phyloP scores from a whole-genome alignment of 2,888 invertebrate genomes.

The Barypeithes pellucidus region DNA sequence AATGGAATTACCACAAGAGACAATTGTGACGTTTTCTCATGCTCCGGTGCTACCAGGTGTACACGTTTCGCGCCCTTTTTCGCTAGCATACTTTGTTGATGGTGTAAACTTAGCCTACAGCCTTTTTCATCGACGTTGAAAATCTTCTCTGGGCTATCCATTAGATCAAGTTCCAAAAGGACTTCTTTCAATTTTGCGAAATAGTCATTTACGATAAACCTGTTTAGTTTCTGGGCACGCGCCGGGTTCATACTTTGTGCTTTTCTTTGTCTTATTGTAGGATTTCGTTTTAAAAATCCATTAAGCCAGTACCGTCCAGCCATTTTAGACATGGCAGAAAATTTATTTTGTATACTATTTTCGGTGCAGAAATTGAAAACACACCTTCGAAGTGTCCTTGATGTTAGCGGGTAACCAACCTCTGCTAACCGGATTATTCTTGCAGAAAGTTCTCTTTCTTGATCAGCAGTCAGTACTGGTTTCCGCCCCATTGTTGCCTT shows the following conservation, averaged over 20 bases:
- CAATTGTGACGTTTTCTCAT: slow-evolving; percentile 62
- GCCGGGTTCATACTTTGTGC: slow-evolving; percentile 13
- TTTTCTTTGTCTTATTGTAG: slow-evolving; percentile 46
- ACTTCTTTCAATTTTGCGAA: slow-evolving; percentile 28
- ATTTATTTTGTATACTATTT: slow-evolving; percentile 8
- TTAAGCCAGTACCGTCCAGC: slow-evolving; percentile 47
- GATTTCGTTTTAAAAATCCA: slow-evolving; percentile 50
- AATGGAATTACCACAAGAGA: slow-evolving; percentile 56
- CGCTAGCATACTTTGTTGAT: slow-evolving; percentile 59
- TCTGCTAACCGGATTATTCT: slow-evolving; percentile 50
- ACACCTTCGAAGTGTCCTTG: slow-evolving; percentile 37
- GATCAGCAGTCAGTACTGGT: slow-evolving; percentile 32
- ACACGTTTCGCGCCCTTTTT: slow-evolving; percentile 61
- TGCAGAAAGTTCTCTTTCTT: slow-evolving; percentile 39
- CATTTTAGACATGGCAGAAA: slow-evolving; percentile 16
- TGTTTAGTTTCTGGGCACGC: slow-evolving; percentile 14
- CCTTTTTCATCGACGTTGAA: slow-evolving; percentile 62
- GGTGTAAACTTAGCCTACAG: slow-evolving; percentile 60
- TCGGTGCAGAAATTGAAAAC: slow-evolving; percentile 13
- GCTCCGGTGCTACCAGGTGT: slow-evolving; percentile 61
- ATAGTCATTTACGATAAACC: slow-evolving; percentile 13
- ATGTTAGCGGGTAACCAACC: slow-evolving; percentile 45
- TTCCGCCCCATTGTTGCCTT: slow-evolving; percentile 27
- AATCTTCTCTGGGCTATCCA: slow-evolving; percentile 46
- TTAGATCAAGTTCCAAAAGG: slow-evolving; percentile 26